Percentiles rank a stretch among this genome's conserved stretches.
phyloP scores from a whole-genome alignment of 1,140 invertebrate species.

The Zaprionus capensis region DNA sequence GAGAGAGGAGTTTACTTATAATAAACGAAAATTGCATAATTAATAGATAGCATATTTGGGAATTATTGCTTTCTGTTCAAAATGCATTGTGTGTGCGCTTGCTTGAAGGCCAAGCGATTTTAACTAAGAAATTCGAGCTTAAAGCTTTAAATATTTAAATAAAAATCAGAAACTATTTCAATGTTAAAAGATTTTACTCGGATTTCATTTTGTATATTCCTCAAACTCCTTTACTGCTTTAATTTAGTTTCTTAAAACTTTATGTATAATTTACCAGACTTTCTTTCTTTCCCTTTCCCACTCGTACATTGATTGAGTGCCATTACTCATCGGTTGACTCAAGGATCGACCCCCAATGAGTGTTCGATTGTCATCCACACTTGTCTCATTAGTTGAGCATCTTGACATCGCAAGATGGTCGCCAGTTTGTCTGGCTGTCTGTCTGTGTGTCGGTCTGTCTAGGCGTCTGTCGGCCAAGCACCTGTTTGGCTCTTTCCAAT shows the following conservation, averaged over 20 bases:
- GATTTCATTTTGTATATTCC: too few relatives aligned
- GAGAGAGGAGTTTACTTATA: not conserved
- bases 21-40: conserved; percentile 2
- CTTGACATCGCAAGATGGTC: conserved; percentile 1
- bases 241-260: not conserved
- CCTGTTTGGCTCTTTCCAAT: conserved; percentile 44
- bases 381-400: conserved; percentile 25
- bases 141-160: not conserved
- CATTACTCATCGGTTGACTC: conserved; percentile 2
- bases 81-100: not conserved
- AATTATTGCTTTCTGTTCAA: not conserved
- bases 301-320: not conserved
- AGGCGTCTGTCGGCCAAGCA: conserved; percentile 23
- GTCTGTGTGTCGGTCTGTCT: conserved; percentile 27
- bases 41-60: not conserved
- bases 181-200: too few relatives aligned
- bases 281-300: not conserved
- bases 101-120: not conserved
- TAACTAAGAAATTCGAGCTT: not conserved
- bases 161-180: too few relatives aligned
- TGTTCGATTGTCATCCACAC: conserved; percentile 13
- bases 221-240: not conserved
- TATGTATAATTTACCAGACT: not conserved
- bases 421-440: conserved; percentile 21
- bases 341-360: not conserved